A percentile compares a stretch with the other conserved stretches of the same genome.
Evolutionary conservation across 2,113 vertebrate genomes (phyloP).

Genomic region (Indicator maculatus): DNA sequence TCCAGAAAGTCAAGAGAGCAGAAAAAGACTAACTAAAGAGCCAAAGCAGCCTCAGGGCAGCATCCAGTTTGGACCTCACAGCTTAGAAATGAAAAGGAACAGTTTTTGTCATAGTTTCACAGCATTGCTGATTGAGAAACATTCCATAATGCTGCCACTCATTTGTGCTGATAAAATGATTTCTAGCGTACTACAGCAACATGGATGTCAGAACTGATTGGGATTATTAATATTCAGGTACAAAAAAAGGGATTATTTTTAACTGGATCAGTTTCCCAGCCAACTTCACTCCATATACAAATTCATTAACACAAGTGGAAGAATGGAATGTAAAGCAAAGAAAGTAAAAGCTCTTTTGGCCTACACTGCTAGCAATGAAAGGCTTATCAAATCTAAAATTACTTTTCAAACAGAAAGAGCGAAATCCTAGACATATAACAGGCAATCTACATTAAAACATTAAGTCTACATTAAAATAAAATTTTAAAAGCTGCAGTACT

Average conservation of each 20-base stretch:
- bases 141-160: neutral
- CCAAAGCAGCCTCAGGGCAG: neutral
- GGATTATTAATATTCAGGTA: neutral
- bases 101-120: neutral
- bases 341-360: neutral
- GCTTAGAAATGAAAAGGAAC: neutral
- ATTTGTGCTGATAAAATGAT: neutral
- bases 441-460: neutral
- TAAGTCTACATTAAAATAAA: neutral
- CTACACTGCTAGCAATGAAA: neutral
- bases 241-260: neutral
- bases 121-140: neutral
- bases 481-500: neutral
- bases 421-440: neutral
- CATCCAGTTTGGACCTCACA: neutral
- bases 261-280: neutral
- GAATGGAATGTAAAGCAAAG: neutral
- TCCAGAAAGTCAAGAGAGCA: neutral
- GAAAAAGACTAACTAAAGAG: neutral
- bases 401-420: neutral
- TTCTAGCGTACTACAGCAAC: neutral
- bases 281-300: neutral
- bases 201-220: neutral
- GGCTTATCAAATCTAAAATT: accelerated
- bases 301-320: neutral